phyloP scores from a whole-genome alignment of 92 coral and sea anemone genomes.

The Actinostola sp. region DNA sequence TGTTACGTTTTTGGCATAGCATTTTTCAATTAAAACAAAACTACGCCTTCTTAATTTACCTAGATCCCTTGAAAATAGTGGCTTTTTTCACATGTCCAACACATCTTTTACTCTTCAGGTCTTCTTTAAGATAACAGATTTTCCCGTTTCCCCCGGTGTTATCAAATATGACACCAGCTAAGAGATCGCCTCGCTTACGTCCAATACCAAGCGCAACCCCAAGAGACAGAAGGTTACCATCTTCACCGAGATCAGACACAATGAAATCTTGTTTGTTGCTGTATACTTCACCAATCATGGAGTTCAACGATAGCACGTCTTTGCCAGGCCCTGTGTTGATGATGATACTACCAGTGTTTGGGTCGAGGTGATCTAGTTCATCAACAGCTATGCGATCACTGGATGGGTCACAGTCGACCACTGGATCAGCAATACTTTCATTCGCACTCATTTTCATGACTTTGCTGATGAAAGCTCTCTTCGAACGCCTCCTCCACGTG shows the following conservation, averaged over 20 bases:
- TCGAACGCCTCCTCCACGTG: slow-evolving; percentile 19
- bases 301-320: slow-evolving; percentile 46
- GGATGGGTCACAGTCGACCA: slow-evolving; percentile 35
- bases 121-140: slow-evolving; percentile 37
- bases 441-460: slow-evolving; percentile 10
- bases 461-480: not conserved
- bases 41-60: slow-evolving; percentile 28
- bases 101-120: slow-evolving; percentile 30
- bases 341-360: slow-evolving; percentile 14
- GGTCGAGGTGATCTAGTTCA: slow-evolving; percentile 40
- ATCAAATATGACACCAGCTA: slow-evolving; percentile 56
- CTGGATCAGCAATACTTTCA: no score
- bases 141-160: slow-evolving; percentile 40
- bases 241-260: slow-evolving; percentile 58
- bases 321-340: slow-evolving; percentile 60
- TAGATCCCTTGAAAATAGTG: slow-evolving; percentile 62
- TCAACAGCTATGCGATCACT: slow-evolving; percentile 60
- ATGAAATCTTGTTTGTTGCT: slow-evolving; percentile 28
- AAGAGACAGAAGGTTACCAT: slow-evolving; percentile 52
- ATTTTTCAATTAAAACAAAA: no score
- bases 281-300: slow-evolving; percentile 26
- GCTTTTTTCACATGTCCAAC: slow-evolving; percentile 50
- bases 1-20: no score
- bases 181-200: slow-evolving; percentile 21
- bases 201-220: slow-evolving; percentile 42